Evolutionary conservation across 2,888 invertebrate genomes (phyloP), one percentile per base, ranked within the genome.

Genomic region (Drosophila yooni): DNA sequence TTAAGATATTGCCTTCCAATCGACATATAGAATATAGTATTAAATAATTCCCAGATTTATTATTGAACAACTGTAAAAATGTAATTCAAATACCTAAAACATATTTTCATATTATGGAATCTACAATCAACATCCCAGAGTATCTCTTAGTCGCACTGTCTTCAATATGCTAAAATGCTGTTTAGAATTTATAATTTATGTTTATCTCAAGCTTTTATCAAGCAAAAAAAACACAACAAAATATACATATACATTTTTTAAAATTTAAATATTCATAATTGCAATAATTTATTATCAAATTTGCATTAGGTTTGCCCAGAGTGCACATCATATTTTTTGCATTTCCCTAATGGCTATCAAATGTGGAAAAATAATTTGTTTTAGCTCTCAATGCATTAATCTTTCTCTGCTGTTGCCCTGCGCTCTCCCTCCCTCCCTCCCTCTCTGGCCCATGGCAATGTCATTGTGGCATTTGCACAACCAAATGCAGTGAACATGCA

Each of bases 401-500:
- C 56, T 77, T 59, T 63, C 51, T 36, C 25, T 34, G n/a, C 27
- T 29, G 27, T 29, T 40, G 53, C 27, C 13, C 36, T 31, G 13
- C 8, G 33, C 18, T 18, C n/a, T 11, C 25, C 27, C 11, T 1
- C 8, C 15, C 11, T 6, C 18, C 21, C 21, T 25, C 10, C 36
- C 29, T 31, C 15, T 40, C 5, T 21, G 29, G 27, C 3, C 21
- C n/a, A 5, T 40, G 27, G 53, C 29, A 29, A 46, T 51, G 74
- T 51, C 70, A 67, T 62, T 79, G 77, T 59, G 62, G 68, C 54
- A 64, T 63, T 74, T 70, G 70, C 65, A 52, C 72, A 81, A 73
- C 70, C 76, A 72, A 75, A 76, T 66, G 81, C 78, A 62, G 27
- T 43, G 59, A 65, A 63, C 79, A 74, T 69, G 71, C 78, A 81